Evolutionary conservation across 30 jellyfish, hydroid and myxozoan species (phyloP).

Genomic region (Cassiopea xamachana): DNA sequence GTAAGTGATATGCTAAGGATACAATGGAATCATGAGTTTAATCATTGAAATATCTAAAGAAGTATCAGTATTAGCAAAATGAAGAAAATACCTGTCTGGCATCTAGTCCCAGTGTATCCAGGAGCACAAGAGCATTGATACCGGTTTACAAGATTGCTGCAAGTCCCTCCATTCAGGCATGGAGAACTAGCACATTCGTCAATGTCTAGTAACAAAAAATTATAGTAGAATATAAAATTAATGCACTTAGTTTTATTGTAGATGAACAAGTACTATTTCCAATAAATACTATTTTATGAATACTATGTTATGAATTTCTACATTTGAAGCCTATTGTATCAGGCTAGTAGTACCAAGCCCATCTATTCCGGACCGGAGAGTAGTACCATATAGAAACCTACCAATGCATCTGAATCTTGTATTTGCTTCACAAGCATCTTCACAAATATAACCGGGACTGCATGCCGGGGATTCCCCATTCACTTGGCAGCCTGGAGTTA

Average conservation of each 20-base stretch:
- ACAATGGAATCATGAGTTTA: too few relatives aligned
- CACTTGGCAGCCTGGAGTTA: constrained; percentile 61
- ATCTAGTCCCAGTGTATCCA: constrained; percentile 47
- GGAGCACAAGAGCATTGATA: constrained; percentile 51
- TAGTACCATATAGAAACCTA: background rate
- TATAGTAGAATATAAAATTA: too few relatives aligned
- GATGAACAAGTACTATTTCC: too few relatives aligned
- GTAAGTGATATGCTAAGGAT: too few relatives aligned
- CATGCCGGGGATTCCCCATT: constrained; percentile 36
- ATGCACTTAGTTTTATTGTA: too few relatives aligned
- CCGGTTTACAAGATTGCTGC: background rate
- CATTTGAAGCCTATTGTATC: background rate
- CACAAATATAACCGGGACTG: constrained; percentile 54
- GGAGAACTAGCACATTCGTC: constrained; percentile 58
- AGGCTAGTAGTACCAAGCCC: background rate
- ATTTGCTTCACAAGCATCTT: constrained; percentile 7
- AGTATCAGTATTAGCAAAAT: too few relatives aligned
- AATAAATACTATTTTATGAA: too few relatives aligned
- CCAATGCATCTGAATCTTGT: constrained; percentile 44
- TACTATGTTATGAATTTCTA: too few relatives aligned
- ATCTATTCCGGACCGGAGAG: background rate
- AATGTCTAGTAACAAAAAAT: background rate
- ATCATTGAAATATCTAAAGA: too few relatives aligned
- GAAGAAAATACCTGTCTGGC: constrained; percentile 23
- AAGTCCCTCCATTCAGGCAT: constrained; percentile 56